These are phyloP conservation scores for Sitobion miscanthi DNA, from an alignment of 1,140 invertebrate genomes.

Conservation along the genomic window DNA sequence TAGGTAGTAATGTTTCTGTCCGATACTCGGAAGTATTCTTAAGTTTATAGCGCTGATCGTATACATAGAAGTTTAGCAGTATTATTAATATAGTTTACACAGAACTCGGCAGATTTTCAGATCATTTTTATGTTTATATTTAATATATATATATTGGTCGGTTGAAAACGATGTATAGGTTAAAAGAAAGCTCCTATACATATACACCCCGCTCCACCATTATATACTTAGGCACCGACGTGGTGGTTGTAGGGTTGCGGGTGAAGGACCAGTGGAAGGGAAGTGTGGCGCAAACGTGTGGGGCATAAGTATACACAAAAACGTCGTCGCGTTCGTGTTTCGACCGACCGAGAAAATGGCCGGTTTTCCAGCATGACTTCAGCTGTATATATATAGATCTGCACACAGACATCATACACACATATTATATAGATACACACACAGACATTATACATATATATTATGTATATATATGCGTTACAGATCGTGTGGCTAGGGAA, in stretches of 20 bases:
- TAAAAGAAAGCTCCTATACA: not conserved
- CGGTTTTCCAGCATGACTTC: not conserved
- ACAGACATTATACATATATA: not conserved
- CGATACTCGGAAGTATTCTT: not conserved
- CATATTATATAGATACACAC: no score
- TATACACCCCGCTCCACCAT: not conserved
- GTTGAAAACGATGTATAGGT: not conserved
- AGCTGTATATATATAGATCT: not conserved
- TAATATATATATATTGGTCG: not conserved
- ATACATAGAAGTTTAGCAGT: no score
- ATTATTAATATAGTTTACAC: not conserved
- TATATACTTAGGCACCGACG: not conserved
- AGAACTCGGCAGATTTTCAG: not conserved
- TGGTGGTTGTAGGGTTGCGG: not conserved
- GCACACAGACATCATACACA: not conserved
- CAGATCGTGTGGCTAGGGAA: not conserved
- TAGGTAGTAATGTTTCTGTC: not conserved
- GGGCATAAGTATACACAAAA: not conserved
- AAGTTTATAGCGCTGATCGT: not conserved
- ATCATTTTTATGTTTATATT: not conserved
- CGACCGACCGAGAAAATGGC: not conserved
- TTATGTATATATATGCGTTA: not conserved
- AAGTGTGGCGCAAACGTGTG: not conserved
- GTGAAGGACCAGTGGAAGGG: not conserved
- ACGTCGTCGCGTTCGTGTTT: conserved; percentile 1